Evolutionary conservation across 2,888 invertebrate species (phyloP).

Genomic region (Dromius quadrimaculatus): DNA sequence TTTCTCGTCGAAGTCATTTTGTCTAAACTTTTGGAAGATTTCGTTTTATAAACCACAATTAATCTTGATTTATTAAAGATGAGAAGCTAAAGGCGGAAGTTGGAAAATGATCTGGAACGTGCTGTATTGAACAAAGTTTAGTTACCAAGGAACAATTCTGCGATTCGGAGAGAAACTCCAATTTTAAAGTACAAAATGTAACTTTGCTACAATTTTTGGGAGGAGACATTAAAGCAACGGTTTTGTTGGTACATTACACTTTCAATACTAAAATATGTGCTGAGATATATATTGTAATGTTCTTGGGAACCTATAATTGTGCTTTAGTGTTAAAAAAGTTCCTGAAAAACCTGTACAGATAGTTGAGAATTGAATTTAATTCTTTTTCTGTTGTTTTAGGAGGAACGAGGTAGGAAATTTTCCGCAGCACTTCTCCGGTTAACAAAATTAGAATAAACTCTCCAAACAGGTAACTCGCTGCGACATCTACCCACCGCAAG

Average conservation of each 20-base stretch:
- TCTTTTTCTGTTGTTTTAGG: too few species aligned
- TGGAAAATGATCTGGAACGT: slow-evolving; percentile 51
- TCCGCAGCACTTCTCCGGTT: slow-evolving; percentile 13
- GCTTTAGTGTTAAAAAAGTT: too few species aligned
- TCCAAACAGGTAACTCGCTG: slow-evolving; percentile 28
- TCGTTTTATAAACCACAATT: slow-evolving; percentile 52
- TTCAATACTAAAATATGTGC: too few species aligned
- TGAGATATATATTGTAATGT: too few species aligned
- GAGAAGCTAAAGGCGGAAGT: slow-evolving; percentile 48
- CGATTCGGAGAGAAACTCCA: slow-evolving; percentile 11
- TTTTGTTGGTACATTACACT: too few species aligned
- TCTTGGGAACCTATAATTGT: too few species aligned
- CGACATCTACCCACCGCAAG: slow-evolving; percentile 16
- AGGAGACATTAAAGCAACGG: too few species aligned
- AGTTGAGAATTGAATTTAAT: too few species aligned
- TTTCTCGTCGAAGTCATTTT: slow-evolving; percentile 49
- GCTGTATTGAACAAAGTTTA: slow-evolving; percentile 46
- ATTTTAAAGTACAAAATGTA: slow-evolving; percentile 30
- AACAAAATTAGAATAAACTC: slow-evolving; percentile 37
- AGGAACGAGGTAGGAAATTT: too few species aligned
- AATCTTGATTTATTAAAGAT: slow-evolving; percentile 52
- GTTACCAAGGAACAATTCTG: background rate
- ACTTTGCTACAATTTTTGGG: too few species aligned
- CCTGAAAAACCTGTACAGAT: too few species aligned
- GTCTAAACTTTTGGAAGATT: slow-evolving; percentile 48